These are phyloP conservation scores for Pardalotus punctatus DNA, from an alignment of 2,113 vertebrate species.

Conservation along the genomic window DNA sequence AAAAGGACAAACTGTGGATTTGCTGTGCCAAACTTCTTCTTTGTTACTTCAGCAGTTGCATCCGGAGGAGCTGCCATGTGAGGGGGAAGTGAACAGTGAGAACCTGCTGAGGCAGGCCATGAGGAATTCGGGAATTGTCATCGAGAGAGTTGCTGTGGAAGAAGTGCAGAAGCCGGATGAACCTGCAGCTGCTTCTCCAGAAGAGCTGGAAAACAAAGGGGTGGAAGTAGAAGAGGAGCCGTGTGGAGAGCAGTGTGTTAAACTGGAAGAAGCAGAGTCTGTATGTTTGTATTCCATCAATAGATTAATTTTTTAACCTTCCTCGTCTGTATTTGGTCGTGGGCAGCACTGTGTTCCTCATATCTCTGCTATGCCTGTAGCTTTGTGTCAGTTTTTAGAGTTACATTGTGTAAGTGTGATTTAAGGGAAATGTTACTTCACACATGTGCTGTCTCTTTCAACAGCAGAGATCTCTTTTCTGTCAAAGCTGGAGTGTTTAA, in stretches of 20 bases:
- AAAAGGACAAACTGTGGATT: background rate
- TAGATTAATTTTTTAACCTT: background rate
- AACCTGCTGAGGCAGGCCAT: constrained; percentile 92
- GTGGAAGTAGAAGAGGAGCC: constrained; percentile 66
- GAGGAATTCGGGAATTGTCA: constrained; percentile 89
- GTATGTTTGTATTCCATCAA: constrained; percentile 41
- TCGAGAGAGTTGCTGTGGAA: constrained; percentile 72
- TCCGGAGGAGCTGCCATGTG: constrained; percentile 49
- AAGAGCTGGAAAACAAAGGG: constrained; percentile 64
- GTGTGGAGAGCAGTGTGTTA: constrained; percentile 79
- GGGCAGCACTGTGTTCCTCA: background rate
- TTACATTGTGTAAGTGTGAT: fast-evolving
- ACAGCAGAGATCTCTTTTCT: background rate
- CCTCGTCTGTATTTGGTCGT: background rate
- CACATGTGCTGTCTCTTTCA: fast-evolving
- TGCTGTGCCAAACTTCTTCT: background rate
- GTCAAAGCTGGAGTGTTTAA: background rate
- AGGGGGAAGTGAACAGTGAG: constrained; percentile 74
- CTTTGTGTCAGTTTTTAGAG: background rate
- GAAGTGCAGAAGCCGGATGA: constrained; percentile 45
- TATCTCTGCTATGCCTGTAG: background rate
- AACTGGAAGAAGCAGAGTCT: constrained; percentile 73
- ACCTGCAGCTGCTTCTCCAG: background rate
- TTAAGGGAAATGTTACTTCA: background rate
- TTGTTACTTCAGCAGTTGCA: background rate